Base-by-base conservation (phyloP, 2,888 invertebrate species). In the Petrolisthes cinctipes region DNA sequence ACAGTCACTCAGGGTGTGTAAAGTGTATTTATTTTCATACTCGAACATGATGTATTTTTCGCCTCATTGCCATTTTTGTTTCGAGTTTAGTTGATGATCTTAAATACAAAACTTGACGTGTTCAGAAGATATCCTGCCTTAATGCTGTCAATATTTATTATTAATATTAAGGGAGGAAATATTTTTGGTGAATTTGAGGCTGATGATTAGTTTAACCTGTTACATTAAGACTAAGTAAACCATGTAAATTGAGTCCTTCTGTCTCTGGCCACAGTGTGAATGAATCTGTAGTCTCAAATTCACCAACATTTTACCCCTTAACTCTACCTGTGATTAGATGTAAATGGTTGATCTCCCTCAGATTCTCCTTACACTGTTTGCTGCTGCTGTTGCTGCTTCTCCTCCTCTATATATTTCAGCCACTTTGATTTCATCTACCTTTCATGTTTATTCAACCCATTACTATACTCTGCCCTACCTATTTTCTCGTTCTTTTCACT, bases 21-120 rank as follows among this genome's bases (percentile, higher is more conserved):
- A 61, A 86, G 80, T 76, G 73, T 80, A 86, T 86, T 86, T 86
- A 86, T 86, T 86, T 86, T 86, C 82, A 75, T 71, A 82, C 81
- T 68, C 81, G 81, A 7, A 37, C 57, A 80, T 66, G 37, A 37
- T 81, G 71, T 66, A 23, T 66, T 66, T 66, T 81, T 81, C 14
- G 53, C 54, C 78, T 66, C 81, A 66, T 81, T 17, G 14, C 20
- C 54, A 79, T 79, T 76, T 81, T 37, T 37, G 37, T 37, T 37
- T 37, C 37, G 66, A 66, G 37, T 81, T 81, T 66, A 81, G 61
- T 66, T 37, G 5, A 57, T 20, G 11, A 71, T 51, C 57, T 81
- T 66, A 37, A 81, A 54, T 81, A 81, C 81, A 80, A 80, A 56
- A 11, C 66, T 20, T 37, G 6, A 9, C 9, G 51, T 81, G 51